Evolutionary conservation across 2,888 invertebrate genomes (phyloP).

Genomic region (Orthosia incerta): DNA sequence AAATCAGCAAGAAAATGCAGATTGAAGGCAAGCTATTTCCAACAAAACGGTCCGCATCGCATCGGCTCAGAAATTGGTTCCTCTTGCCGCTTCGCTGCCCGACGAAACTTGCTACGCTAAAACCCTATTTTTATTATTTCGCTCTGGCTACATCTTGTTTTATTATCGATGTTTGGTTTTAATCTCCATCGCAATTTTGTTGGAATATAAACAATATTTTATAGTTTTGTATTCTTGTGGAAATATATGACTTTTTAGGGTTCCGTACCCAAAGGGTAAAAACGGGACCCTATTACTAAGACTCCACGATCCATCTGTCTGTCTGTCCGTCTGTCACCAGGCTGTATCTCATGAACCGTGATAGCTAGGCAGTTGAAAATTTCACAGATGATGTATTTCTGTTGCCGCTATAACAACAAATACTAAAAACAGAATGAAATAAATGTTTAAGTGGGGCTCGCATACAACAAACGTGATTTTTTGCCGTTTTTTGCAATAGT

Average conservation of each 20-base stretch:
- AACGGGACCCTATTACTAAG: no score
- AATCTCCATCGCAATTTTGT: conserved; percentile 77
- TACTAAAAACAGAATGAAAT: no score
- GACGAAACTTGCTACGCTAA: conserved; percentile 87
- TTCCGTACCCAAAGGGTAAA: no score
- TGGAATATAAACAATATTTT: conserved; percentile 57
- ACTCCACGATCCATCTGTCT: no score
- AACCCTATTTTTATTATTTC: conserved; percentile 89
- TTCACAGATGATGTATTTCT: no score
- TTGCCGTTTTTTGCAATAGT: no score
- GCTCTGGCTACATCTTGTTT: conserved; percentile 81
- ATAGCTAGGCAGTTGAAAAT: no score
- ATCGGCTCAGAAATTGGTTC: conserved; percentile 90
- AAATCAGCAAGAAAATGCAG: conserved; percentile 91
- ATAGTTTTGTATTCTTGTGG: conserved; percentile 22
- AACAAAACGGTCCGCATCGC: conserved; percentile 89
- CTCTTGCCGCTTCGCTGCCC: conserved; percentile 86
- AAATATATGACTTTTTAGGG: conserved; percentile 34
- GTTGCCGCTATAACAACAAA: no score
- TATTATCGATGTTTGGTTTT: conserved; percentile 83
- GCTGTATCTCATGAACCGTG: no score
- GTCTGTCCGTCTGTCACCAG: no score
- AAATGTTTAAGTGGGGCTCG: no score
- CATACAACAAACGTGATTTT: no score
- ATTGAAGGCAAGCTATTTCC: conserved; percentile 91